Evolutionary conservation across 37 sponge, comb jelly and placozoan genomes (phyloP), one percentile per base, ranked within the genome.

Genomic region (Eunapius fragilis): DNA sequence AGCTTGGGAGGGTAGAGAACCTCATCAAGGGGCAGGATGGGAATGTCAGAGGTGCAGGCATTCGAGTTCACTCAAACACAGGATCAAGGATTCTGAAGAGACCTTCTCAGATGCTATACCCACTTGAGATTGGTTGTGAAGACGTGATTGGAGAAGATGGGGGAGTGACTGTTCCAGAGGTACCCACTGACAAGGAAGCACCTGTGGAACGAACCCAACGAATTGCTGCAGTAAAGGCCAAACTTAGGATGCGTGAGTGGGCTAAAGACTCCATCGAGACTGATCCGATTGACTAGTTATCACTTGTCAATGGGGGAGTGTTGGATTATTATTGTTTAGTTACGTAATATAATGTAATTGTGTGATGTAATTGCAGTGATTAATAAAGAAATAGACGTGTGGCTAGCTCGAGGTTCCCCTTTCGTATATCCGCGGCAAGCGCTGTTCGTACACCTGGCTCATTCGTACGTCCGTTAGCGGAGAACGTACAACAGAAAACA

Each of bases 31-130:
- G 77, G 31, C 35, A 30, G 32, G 77, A 76, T 33, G 77, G 77
- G 31, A 30, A 27, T n/a, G 77, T 31, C 33, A 76, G 77, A 76
- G 77, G 77, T 33, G 77, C 77, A 76, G 34, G 2, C 5, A 27
- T 76, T 31, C 5, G 34, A 76, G 34, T 76, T 34, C 33, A 28
- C n/a, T 27, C 33, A 28, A 76, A 76, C 32, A n/a, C 33, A 32
- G 26, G 35, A 27, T 10, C 25, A 7, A 33, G n/a, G 77, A 10
- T 31, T 48, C 31, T 79, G 67, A n/a, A 58, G 23, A 3, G 13
- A 25, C 80, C 80, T 47, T 58, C 49, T n/a, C 50, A 79, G 25
- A 48, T n/a, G 50, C 49, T 79, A 58, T 79, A 79, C 31, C 80
- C 80, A n/a, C n/a, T 79, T n/a, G 80, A 79, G 67, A 50, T 79